Evolutionary conservation across 2,113 vertebrate genomes (phyloP).

Genomic region (Addax nasomaculatus): DNA sequence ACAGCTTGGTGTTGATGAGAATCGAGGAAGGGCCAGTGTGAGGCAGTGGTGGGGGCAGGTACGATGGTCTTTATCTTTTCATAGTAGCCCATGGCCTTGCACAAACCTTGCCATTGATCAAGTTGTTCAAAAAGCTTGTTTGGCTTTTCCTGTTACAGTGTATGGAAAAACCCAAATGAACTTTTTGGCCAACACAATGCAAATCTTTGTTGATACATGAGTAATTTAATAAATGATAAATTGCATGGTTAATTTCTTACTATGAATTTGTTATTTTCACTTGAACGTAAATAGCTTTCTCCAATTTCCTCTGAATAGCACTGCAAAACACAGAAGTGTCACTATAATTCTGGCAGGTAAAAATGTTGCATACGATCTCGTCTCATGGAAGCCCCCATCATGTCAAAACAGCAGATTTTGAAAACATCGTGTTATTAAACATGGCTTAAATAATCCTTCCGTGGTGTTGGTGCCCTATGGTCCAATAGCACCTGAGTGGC

Average conservation of each 20-base stretch:
- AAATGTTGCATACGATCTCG: not conserved
- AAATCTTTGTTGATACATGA: not conserved
- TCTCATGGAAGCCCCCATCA: not conserved
- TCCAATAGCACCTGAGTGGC: not conserved
- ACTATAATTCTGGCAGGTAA: not conserved
- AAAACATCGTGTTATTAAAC: not conserved
- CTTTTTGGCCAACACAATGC: not conserved
- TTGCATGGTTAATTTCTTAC: not conserved
- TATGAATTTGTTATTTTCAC: slow-evolving; percentile 16
- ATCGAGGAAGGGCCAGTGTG: not conserved
- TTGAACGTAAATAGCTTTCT: not conserved
- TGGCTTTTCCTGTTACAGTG: not conserved
- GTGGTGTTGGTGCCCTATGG: not conserved
- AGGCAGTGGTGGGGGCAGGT: not conserved
- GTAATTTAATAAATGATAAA: not conserved
- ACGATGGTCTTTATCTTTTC: not conserved
- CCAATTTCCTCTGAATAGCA: not conserved
- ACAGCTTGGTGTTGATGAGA: not conserved
- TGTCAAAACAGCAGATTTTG: not conserved
- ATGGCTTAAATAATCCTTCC: not conserved
- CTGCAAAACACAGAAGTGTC: not conserved
- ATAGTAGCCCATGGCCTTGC: not conserved
- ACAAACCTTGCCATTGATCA: not conserved
- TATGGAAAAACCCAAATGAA: not conserved
- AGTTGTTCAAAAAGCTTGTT: not conserved